A percentile compares a stretch with the other conserved stretches of the same genome.
phyloP scores from a whole-genome alignment of 1,140 invertebrate genomes.

The Limonius californicus region DNA sequence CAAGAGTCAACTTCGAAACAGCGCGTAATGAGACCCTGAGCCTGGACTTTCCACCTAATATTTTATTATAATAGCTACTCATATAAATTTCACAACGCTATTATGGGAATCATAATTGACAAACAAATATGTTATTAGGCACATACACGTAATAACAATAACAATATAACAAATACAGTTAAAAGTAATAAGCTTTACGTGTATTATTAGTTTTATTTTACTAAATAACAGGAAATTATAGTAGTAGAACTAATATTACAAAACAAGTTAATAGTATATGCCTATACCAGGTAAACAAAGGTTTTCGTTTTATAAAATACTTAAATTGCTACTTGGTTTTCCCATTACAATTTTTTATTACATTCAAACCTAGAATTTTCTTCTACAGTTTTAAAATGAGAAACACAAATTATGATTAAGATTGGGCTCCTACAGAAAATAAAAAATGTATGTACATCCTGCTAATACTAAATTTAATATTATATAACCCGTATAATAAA shows the following conservation, averaged over 20 bases:
- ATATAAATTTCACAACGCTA: conserved; percentile 11
- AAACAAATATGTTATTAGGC: conserved; percentile 8
- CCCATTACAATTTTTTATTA: too few relatives aligned
- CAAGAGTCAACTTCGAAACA: neutral
- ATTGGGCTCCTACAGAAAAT: too few relatives aligned
- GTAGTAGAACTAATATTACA: conserved; percentile 6
- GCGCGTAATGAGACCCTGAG: neutral
- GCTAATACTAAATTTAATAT: too few relatives aligned
- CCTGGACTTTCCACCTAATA: conserved; percentile 11
- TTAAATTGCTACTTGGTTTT: too few relatives aligned
- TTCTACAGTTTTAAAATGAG: too few relatives aligned
- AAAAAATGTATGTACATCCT: too few relatives aligned
- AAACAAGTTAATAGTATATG: neutral
- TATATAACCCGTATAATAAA: too few relatives aligned
- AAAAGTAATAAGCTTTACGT: conserved; percentile 14
- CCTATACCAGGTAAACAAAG: neutral
- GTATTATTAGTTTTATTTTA: conserved; percentile 13
- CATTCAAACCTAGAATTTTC: too few relatives aligned
- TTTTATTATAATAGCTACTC: conserved; percentile 7
- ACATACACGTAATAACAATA: conserved; percentile 13
- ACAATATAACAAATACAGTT: conserved; percentile 15
- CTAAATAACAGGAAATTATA: conserved; percentile 15
- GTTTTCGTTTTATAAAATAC: too few relatives aligned
- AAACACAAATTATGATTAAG: too few relatives aligned
- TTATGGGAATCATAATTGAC: conserved; percentile 6